phyloP scores from a whole-genome alignment of 2,113 vertebrate species.

The Dolichallabes microphthalmus region DNA sequence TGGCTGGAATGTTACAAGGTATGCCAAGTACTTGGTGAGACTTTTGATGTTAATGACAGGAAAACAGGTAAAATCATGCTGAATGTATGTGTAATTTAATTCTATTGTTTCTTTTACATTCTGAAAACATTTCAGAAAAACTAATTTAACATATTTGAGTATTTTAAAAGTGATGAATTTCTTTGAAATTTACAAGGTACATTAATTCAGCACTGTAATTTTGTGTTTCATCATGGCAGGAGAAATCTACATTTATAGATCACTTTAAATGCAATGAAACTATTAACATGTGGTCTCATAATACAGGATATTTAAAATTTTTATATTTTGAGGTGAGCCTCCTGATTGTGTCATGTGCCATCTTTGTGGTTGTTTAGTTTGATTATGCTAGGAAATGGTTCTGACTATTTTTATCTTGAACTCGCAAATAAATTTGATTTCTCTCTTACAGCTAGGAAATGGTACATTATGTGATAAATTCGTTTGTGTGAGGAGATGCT shows the following conservation, averaged over 20 bases:
- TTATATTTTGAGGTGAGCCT: neutral
- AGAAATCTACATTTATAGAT: neutral
- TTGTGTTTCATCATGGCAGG: neutral
- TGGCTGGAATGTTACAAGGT: neutral
- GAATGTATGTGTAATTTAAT: neutral
- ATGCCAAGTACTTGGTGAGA: neutral
- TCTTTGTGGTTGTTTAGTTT: neutral
- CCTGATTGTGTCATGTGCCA: neutral
- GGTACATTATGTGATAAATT: constrained; percentile 11
- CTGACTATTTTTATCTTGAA: constrained; percentile 1
- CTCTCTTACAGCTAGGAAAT: neutral
- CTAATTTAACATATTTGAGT: neutral
- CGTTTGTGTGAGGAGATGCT: neutral
- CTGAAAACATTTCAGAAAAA: neutral
- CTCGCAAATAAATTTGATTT: constrained; percentile 20
- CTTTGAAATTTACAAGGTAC: neutral
- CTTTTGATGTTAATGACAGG: neutral
- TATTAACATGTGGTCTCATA: neutral
- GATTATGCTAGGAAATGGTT: neutral
- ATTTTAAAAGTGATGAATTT: neutral
- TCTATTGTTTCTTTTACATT: neutral
- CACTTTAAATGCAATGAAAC: neutral
- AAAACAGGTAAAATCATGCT: neutral
- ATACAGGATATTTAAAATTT: neutral
- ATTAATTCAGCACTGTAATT: neutral